phyloP scores from a whole-genome alignment of 2,888 invertebrate genomes.

The Limnephilus lunatus region DNA sequence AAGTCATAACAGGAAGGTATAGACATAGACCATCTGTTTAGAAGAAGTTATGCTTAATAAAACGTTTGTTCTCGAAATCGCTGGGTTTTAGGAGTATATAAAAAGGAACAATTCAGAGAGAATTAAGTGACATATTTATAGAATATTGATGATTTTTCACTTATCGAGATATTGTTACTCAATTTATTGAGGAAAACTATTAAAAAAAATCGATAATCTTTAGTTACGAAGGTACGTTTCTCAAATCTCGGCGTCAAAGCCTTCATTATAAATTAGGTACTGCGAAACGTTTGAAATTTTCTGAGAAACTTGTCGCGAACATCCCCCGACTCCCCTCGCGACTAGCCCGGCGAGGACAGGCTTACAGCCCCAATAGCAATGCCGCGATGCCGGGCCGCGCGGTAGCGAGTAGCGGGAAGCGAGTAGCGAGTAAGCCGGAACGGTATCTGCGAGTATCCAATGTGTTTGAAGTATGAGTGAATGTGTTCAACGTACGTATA shows the following conservation, averaged over 20 bases:
- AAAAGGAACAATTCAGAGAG: too few relatives aligned
- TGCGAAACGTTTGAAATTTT: neutral
- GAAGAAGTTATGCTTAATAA: too few relatives aligned
- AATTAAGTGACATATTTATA: too few relatives aligned
- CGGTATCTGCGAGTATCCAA: slow-evolving; percentile 51
- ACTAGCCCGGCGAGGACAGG: neutral
- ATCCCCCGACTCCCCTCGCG: neutral
- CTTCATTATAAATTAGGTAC: neutral
- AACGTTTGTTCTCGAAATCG: too few relatives aligned
- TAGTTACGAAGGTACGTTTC: too few relatives aligned
- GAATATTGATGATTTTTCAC: too few relatives aligned
- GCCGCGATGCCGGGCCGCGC: neutral
- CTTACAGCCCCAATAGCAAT: neutral
- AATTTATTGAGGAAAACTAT: too few relatives aligned
- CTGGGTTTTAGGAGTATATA: too few relatives aligned
- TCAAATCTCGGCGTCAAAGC: too few relatives aligned
- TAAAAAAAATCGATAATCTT: too few relatives aligned
- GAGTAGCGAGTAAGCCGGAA: slow-evolving; percentile 25
- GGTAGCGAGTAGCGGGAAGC: neutral
- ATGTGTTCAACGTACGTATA: slow-evolving; percentile 45
- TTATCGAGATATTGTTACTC: too few relatives aligned
- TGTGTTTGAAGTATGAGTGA: slow-evolving; percentile 57
- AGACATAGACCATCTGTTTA: too few relatives aligned
- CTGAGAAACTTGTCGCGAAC: neutral
- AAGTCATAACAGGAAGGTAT: neutral